Conservation (phyloP, 2,113 vertebrate genomes). For the Struthio camelus region DNA sequence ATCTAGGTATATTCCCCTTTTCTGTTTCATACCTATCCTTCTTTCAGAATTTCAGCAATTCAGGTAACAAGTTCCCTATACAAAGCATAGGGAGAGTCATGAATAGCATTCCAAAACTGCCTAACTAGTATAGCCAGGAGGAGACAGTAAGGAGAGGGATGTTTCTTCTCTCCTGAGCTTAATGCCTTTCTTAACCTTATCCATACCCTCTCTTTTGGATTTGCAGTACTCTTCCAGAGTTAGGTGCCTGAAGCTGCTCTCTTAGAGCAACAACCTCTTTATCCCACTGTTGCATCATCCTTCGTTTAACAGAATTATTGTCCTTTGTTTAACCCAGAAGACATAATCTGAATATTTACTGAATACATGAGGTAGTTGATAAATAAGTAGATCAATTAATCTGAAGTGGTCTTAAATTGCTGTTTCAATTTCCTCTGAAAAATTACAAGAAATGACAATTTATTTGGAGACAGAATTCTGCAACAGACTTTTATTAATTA, state of each 20-base stretch:
- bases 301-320: not conserved
- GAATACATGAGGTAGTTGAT: not conserved
- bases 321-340: not conserved
- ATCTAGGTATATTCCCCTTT: not conserved
- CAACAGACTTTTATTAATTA: slow-evolving; percentile 25
- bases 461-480: not conserved
- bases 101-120: not conserved
- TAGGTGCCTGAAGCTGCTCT: not conserved
- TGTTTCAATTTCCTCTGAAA: not conserved
- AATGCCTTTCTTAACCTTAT: not conserved
- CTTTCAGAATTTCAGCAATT: not conserved
- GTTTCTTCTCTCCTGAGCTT: not conserved
- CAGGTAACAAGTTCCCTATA: not conserved
- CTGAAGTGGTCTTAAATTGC: not conserved
- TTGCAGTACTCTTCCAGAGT: not conserved
- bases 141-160: not conserved
- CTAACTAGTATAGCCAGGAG: not conserved
- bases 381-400: not conserved
- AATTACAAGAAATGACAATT: not conserved
- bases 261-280: not conserved
- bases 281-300: not conserved
- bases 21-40: too few species aligned
- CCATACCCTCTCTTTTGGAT: not conserved
- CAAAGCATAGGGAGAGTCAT: not conserved
- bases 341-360: not conserved